These are phyloP conservation scores for Euphonia xanthogaster DNA, from an alignment of 2,797 vertebrate genomes.

Conservation along the genomic window DNA sequence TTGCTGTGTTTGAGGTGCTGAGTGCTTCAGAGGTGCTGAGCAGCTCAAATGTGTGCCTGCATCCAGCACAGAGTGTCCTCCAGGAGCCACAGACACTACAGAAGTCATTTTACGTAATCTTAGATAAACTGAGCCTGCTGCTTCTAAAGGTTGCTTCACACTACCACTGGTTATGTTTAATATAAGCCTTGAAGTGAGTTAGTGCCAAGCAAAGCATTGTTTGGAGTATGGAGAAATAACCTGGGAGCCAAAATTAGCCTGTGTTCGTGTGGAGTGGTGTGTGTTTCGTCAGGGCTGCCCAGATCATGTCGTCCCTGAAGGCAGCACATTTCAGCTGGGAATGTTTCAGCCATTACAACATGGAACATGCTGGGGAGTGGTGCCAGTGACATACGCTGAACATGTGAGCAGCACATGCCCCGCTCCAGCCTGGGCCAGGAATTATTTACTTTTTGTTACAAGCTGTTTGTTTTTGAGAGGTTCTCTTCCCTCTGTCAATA, in stretches of 20 bases:
- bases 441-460: constrained; percentile 43
- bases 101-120: not conserved
- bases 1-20: not conserved
- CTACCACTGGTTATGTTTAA: not conserved
- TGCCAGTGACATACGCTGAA: constrained; percentile 47
- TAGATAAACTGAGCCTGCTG: not conserved
- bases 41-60: not conserved
- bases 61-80: not conserved
- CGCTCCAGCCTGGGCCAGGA: not conserved
- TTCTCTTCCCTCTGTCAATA: not conserved
- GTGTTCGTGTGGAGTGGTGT: constrained; percentile 9
- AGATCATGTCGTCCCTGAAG: constrained; percentile 50
- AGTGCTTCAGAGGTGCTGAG: not conserved
- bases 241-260: constrained; percentile 50
- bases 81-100: not conserved
- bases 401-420: constrained; percentile 58
- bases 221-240: constrained; percentile 43
- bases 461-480: constrained; percentile 3
- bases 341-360: constrained; percentile 46
- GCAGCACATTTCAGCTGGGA: constrained; percentile 24
- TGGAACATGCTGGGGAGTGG: constrained; percentile 31
- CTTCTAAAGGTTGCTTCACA: not conserved
- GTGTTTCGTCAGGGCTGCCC: constrained; percentile 52
- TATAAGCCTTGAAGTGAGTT: not conserved
- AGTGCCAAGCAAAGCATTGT: constrained; percentile 57